These are phyloP conservation scores for Zaprionus inermis DNA, from an alignment of 1,140 invertebrate species.

Conservation along the genomic window DNA sequence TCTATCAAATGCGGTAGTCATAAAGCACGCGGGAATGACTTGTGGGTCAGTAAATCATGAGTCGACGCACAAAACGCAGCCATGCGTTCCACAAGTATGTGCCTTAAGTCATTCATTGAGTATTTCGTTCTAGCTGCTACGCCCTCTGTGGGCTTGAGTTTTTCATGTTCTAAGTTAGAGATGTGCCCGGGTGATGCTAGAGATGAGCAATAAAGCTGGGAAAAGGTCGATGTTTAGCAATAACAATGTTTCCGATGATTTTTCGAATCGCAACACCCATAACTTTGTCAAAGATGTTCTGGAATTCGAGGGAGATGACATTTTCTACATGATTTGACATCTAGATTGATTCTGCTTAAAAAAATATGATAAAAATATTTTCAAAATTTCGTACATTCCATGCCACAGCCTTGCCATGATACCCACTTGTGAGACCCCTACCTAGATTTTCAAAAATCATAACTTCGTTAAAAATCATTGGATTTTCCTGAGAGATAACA, in stretches of 20 bases:
- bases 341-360: no score
- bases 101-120: slow-evolving; percentile 53
- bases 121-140: slow-evolving; percentile 1
- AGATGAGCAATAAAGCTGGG: neutral
- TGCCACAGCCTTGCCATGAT: no score
- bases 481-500: no score
- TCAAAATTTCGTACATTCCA: no score
- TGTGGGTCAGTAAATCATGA: slow-evolving; percentile 52
- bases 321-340: no score
- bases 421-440: no score
- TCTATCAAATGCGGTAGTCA: slow-evolving; percentile 69
- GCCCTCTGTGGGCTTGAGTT: slow-evolving; percentile 6
- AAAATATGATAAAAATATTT: no score
- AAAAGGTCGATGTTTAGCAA: no score
- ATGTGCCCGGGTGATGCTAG: neutral
- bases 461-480: no score
- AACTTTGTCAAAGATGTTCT: no score
- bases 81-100: slow-evolving; percentile 57
- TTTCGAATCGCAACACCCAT: neutral
- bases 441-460: no score
- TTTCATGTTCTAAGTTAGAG: neutral
- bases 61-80: slow-evolving; percentile 49
- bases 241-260: neutral
- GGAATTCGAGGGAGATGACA: no score
- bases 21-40: slow-evolving; percentile 47